phyloP scores from a whole-genome alignment of 2,113 vertebrate species.

The Shinisaurus crocodilurus region DNA sequence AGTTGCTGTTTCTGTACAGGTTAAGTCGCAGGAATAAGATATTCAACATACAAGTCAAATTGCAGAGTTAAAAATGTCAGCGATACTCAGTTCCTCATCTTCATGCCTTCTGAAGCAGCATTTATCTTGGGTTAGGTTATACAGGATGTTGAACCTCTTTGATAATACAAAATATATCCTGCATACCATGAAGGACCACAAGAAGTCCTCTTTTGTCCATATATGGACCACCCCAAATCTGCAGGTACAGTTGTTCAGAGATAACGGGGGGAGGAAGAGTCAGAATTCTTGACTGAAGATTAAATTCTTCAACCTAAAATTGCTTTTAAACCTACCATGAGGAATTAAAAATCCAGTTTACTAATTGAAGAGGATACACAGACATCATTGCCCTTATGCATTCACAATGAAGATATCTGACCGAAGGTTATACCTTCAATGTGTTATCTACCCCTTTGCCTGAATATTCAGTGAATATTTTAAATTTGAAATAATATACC shows the following conservation, averaged over 20 bases:
- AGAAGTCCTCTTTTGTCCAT: rapidly evolving
- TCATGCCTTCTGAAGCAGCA: rapidly evolving
- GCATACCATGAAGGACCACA: neutral
- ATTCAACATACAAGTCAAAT: neutral
- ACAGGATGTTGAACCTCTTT: neutral
- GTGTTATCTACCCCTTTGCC: neutral
- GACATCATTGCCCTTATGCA: neutral
- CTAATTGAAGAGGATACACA: neutral
- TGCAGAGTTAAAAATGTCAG: neutral
- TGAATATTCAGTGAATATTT: neutral
- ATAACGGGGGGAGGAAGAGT: neutral
- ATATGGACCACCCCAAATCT: neutral
- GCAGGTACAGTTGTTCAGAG: rapidly evolving
- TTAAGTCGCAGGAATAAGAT: neutral
- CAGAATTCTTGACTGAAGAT: neutral
- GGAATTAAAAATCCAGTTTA: slow-evolving; percentile 1
- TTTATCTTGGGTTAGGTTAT: neutral
- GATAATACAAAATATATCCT: rapidly evolving
- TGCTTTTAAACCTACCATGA: neutral
- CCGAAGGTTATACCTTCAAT: slow-evolving; percentile 6
- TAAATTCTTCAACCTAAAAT: neutral
- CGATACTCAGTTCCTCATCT: neutral
- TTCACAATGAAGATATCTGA: neutral
- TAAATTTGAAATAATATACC: neutral
- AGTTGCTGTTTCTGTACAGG: neutral